Base-by-base conservation (phyloP, 2,113 vertebrate genomes). In the Pygoscelis antarcticus region DNA sequence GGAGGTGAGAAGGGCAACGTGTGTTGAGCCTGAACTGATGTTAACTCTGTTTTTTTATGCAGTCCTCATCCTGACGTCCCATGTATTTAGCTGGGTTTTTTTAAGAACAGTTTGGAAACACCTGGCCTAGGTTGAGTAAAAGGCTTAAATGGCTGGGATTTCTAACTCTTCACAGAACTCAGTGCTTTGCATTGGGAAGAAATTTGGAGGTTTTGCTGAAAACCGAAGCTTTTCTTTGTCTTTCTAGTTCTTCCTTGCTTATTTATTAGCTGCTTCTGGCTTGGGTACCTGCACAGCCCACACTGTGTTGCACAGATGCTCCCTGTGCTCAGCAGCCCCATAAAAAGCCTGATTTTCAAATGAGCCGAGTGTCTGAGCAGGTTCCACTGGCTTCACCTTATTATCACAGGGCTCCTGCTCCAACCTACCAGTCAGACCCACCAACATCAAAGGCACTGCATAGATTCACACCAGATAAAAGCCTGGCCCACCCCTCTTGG, bases 341-440 rank as follows among this genome's bases (percentile, higher is more conserved):
- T 78, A 61, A 92, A 78, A 76, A 61, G 5, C 70, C 66, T 69
- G 77, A 64, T 89, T 95, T 96, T 89, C 81, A 89, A 92, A 95
- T 40, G 11, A 96, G 80, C 57, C 0, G 5, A 75, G 89, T 6
- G 7, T 94, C 81, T 71, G 78, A 96, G 93, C 96, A 97, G 93
- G 96, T 97, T 96, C 80, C 94, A 91, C 95, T 94, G 80, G 74
- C 89, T 97, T 96, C 93, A 32, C 65, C 51, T 95, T 52, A 80
- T 88, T 87, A 91, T 84, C 87, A 49, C 55, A 8, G 57, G 32
- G 52, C 46, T 96, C 44, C 49, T 14, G 18, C 83, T 89, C 70
- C 75, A 92, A 32, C 74, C 69, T 57, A 68, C 70, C 42, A 36
- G 65, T 64, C 83, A 93, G 79, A 93, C 51, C 42, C 60, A 60